Conservation (phyloP, 2,797 vertebrate species). For the Aeoliscus strigatus region DNA sequence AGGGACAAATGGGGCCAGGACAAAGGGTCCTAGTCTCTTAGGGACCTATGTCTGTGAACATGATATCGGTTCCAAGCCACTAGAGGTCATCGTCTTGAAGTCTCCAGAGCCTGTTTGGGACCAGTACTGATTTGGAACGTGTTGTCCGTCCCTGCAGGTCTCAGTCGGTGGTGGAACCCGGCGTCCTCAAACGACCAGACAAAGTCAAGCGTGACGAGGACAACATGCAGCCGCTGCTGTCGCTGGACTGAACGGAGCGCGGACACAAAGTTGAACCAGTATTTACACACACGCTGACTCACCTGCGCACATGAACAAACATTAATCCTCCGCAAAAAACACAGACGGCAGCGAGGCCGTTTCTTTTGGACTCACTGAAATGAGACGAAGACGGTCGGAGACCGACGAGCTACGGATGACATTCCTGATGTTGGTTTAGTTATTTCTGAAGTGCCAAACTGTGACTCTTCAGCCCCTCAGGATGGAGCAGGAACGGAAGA, state of each 20-base stretch:
- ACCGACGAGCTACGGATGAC: slow-evolving; percentile 48
- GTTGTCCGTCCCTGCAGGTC: slow-evolving; percentile 75
- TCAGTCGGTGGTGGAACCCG: slow-evolving; percentile 95
- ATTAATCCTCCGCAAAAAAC: no score
- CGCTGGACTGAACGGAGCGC: slow-evolving; percentile 81
- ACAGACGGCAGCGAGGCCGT: no score
- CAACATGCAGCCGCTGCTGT: slow-evolving; percentile 97
- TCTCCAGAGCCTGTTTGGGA: no score
- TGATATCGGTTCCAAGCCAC: no score
- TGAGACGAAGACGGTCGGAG: no score
- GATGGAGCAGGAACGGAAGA: slow-evolving; percentile 68
- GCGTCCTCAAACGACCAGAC: slow-evolving; percentile 90
- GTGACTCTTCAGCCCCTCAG: slow-evolving; percentile 74
- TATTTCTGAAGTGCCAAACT: slow-evolving; percentile 96
- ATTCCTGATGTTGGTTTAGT: slow-evolving; percentile 59
- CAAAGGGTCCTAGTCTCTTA: no score
- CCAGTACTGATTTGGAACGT: no score
- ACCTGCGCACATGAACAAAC: slow-evolving; percentile 29
- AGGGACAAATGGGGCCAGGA: no score
- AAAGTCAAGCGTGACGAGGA: slow-evolving; percentile 94
- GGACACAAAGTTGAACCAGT: background rate
- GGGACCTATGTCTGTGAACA: no score
- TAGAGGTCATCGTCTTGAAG: no score
- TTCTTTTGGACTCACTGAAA: no score
- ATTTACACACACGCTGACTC: slow-evolving; percentile 18